Evolutionary conservation across 2,113 vertebrate genomes (phyloP).

Genomic region (Nettapus auritus): DNA sequence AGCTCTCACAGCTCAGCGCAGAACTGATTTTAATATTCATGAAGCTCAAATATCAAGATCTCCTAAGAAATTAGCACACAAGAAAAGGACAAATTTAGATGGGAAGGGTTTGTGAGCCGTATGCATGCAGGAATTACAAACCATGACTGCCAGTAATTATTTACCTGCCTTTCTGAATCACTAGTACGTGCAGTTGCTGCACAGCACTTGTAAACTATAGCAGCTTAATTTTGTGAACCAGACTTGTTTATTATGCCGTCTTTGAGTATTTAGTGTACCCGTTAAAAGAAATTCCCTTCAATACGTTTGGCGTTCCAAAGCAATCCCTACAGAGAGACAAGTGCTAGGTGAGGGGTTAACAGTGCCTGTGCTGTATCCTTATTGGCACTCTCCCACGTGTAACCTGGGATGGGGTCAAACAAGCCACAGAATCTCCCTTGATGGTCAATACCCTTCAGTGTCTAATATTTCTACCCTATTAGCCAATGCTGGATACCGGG

Average conservation of each 20-base stretch:
- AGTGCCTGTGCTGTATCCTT: not conserved
- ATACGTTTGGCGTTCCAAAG: not conserved
- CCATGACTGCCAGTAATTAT: not conserved
- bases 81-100: not conserved
- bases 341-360: not conserved
- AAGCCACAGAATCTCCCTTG: not conserved
- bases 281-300: not conserved
- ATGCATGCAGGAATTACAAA: not conserved
- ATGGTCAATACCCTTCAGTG: not conserved
- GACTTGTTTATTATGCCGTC: not conserved
- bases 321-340: not conserved
- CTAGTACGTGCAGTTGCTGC: not conserved
- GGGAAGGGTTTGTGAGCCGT: not conserved
- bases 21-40: not conserved
- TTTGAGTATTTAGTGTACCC: not conserved
- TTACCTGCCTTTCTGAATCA: not conserved
- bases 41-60: not conserved
- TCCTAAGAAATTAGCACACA: not conserved
- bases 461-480: not conserved
- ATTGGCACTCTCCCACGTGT: rapidly evolving
- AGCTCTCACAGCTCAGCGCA: not conserved
- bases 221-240: not conserved
- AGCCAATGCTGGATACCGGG: not conserved
- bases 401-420: not conserved
- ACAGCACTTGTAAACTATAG: not conserved